phyloP scores from a whole-genome alignment of 2,888 invertebrate species.

The Macaria liturata region DNA sequence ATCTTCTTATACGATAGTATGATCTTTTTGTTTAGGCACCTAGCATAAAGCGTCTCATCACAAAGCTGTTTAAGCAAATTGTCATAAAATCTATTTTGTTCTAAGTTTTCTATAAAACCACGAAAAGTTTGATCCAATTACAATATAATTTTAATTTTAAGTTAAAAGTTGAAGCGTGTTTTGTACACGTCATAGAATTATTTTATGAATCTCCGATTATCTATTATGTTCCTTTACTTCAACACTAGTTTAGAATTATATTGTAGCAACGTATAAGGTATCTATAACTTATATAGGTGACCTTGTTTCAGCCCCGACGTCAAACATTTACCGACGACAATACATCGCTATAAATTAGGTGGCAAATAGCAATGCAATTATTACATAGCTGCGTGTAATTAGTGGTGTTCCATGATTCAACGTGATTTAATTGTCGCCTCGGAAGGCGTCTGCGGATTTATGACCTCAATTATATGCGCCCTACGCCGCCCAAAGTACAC shows the following conservation, averaged over 20 bases:
- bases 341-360: constrained; percentile 26
- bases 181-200: too few relatives aligned
- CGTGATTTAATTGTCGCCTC: constrained; percentile 76
- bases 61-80: too few relatives aligned
- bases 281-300: too few relatives aligned
- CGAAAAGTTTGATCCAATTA: too few relatives aligned
- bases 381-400: constrained; percentile 52
- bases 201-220: too few relatives aligned
- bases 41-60: constrained; percentile 32
- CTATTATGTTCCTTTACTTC: too few relatives aligned
- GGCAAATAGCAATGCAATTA: constrained; percentile 29
- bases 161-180: too few relatives aligned
- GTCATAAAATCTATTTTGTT: too few relatives aligned
- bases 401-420: constrained; percentile 67
- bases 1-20: constrained; percentile 51
- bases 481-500: constrained; percentile 55
- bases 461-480: constrained; percentile 68
- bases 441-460: constrained; percentile 63
- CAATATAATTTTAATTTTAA: too few relatives aligned
- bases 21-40: constrained; percentile 50
- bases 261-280: too few relatives aligned
- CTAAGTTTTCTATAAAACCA: too few relatives aligned
- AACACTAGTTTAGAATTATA: too few relatives aligned
- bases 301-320: not conserved
- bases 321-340: not conserved